Conservation (phyloP, 2,888 invertebrate genomes). For the Liopterus haemorrhoidalis region DNA sequence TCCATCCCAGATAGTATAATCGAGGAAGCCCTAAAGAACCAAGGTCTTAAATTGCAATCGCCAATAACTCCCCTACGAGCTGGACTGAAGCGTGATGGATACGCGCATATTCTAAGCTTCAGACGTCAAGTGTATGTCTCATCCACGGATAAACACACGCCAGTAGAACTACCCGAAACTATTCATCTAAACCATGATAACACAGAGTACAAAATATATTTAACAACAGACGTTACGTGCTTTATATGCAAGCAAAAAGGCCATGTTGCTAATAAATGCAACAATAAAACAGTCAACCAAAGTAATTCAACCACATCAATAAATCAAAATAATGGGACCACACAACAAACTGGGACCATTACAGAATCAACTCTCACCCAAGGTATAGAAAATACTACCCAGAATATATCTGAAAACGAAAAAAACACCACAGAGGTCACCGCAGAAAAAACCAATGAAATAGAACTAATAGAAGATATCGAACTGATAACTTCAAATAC, state of each 20-base stretch:
- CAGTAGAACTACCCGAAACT: slow-evolving; percentile 23
- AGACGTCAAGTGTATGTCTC: slow-evolving; percentile 14
- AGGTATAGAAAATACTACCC: background rate
- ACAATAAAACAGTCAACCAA: background rate
- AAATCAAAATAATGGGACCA: background rate
- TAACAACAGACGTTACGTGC: slow-evolving; percentile 2
- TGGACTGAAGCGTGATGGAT: slow-evolving; percentile 13
- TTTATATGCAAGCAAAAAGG: slow-evolving; percentile 8
- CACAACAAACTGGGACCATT: background rate
- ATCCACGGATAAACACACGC: slow-evolving; percentile 19
- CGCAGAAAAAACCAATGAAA: background rate
- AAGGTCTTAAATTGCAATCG: slow-evolving; percentile 6
- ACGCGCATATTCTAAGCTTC: slow-evolving; percentile 22
- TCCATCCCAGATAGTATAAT: slow-evolving; percentile 9
- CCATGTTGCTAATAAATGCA: slow-evolving; percentile 5
- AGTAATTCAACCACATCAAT: background rate
- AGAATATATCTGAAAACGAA: slow-evolving; percentile 1
- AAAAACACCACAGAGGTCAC: background rate
- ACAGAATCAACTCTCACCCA: background rate
- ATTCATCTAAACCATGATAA: slow-evolving; percentile 20
- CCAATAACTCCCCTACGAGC: slow-evolving; percentile 14
- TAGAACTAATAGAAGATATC: too few relatives aligned
- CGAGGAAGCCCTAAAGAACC: slow-evolving; percentile 1
- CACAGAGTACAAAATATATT: slow-evolving; percentile 11
- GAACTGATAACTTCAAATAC: background rate